Evolutionary conservation across 2,888 invertebrate genomes (phyloP).

Genomic region (Nephrotoma appendiculata): DNA sequence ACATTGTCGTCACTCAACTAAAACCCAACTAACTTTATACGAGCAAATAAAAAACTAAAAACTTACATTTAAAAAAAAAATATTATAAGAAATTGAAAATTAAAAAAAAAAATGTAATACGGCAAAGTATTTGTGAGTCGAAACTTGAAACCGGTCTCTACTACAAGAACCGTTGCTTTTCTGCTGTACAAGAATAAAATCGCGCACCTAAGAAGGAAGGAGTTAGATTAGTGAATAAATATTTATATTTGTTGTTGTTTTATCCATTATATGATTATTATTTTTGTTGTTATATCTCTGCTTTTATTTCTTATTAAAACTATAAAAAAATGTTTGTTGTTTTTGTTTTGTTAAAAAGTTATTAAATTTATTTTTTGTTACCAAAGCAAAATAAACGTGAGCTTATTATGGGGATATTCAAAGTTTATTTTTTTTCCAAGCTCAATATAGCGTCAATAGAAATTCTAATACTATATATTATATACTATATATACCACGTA

Average conservation of each 20-base stretch:
- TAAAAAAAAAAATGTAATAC: not conserved
- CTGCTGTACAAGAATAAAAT: not conserved
- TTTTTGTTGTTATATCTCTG: not conserved
- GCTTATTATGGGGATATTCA: not conserved
- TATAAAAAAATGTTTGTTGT: not conserved
- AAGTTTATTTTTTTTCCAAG: not conserved
- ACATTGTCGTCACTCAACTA: not conserved
- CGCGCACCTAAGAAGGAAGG: not conserved
- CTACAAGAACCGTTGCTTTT: constrained; percentile 7
- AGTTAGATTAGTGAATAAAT: not conserved
- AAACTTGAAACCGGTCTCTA: constrained; percentile 4
- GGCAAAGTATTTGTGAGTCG: not conserved
- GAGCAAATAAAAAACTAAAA: not conserved
- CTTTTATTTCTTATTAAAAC: not conserved
- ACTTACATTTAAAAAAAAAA: not conserved
- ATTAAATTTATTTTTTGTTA: not conserved
- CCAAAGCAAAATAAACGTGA: not conserved
- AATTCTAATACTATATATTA: not conserved
- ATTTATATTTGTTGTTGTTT: not conserved
- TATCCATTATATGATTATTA: not conserved
- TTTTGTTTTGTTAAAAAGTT: not conserved
- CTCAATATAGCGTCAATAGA: not conserved
- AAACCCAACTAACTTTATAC: not conserved
- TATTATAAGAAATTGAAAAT: not conserved
- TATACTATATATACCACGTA: not conserved